phyloP scores from a whole-genome alignment of 2,888 invertebrate genomes.

The Xylocampa areola region DNA sequence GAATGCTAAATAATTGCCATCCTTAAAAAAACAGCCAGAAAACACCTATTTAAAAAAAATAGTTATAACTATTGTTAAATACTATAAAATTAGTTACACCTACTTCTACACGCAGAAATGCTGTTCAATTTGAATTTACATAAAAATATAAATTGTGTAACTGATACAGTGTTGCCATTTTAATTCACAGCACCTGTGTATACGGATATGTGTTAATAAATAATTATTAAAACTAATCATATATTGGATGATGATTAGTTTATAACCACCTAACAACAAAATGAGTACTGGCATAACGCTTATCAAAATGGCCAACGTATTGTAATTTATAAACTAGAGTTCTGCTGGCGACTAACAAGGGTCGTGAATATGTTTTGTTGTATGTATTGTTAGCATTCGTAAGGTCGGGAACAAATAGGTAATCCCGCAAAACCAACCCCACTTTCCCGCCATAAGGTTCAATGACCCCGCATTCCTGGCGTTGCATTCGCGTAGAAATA shows the following conservation, averaged over 20 bases:
- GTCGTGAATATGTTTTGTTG: slow-evolving; percentile 58
- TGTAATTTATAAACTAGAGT: slow-evolving; percentile 37
- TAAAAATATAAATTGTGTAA: slow-evolving; percentile 24
- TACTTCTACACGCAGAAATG: slow-evolving; percentile 9
- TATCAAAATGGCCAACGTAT: slow-evolving; percentile 33
- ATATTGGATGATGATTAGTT: slow-evolving; percentile 20
- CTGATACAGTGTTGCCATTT: slow-evolving; percentile 30
- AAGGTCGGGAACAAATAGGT: slow-evolving; percentile 67
- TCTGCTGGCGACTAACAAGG: slow-evolving; percentile 45
- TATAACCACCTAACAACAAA: slow-evolving; percentile 23
- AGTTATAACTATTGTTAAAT: too few relatives aligned
- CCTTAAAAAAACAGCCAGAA: too few relatives aligned
- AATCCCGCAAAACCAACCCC: slow-evolving; percentile 68
- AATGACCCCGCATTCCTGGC: slow-evolving; percentile 74
- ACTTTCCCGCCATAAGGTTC: slow-evolving; percentile 73
- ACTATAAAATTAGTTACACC: neutral
- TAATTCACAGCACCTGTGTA: slow-evolving; percentile 43
- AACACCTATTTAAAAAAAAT: too few relatives aligned
- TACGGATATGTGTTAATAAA: slow-evolving; percentile 23
- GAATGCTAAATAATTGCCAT: too few relatives aligned
- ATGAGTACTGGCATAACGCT: slow-evolving; percentile 3
- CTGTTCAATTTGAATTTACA: slow-evolving; percentile 12
- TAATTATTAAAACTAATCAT: slow-evolving; percentile 9
- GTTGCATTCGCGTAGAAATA: slow-evolving; percentile 72
- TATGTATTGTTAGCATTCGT: slow-evolving; percentile 59